Conservation (phyloP, 2,888 invertebrate genomes). For the Thalpophila matura region DNA sequence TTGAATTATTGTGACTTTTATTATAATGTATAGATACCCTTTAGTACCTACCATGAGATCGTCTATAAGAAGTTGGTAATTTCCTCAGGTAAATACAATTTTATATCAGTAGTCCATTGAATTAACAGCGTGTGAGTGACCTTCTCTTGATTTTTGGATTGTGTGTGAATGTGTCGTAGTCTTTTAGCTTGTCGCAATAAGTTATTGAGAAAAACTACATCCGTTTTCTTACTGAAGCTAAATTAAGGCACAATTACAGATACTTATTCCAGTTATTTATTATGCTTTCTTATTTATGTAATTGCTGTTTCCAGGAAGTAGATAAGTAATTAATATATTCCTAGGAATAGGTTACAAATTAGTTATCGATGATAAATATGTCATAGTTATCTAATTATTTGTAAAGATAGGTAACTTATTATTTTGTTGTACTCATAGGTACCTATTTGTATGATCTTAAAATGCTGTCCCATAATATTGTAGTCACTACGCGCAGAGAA, state of each 20-base stretch:
- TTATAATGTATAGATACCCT: not conserved
- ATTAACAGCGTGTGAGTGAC: slow-evolving; percentile 29
- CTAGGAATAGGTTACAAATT: no score
- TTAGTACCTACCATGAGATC: not conserved
- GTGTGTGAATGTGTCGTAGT: slow-evolving; percentile 14
- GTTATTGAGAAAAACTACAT: slow-evolving; percentile 18
- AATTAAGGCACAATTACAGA: no score
- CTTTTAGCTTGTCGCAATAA: not conserved
- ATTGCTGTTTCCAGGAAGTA: no score
- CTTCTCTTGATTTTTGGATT: slow-evolving; percentile 24
- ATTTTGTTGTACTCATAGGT: not conserved
- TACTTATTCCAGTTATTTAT: not conserved
- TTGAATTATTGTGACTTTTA: slow-evolving; percentile 43
- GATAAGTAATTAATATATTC: no score
- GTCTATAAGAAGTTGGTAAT: not conserved
- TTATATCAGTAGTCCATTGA: not conserved
- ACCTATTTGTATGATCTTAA: not conserved
- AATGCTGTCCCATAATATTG: not conserved
- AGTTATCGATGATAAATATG: no score
- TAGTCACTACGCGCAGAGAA: not conserved
- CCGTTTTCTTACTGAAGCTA: slow-evolving; percentile 22
- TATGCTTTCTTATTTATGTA: no score
- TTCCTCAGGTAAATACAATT: not conserved
- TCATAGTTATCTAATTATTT: no score
- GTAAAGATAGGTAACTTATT: no score